Evolutionary conservation across 2,888 invertebrate species (phyloP).

Genomic region (Gerosis bhagava): DNA sequence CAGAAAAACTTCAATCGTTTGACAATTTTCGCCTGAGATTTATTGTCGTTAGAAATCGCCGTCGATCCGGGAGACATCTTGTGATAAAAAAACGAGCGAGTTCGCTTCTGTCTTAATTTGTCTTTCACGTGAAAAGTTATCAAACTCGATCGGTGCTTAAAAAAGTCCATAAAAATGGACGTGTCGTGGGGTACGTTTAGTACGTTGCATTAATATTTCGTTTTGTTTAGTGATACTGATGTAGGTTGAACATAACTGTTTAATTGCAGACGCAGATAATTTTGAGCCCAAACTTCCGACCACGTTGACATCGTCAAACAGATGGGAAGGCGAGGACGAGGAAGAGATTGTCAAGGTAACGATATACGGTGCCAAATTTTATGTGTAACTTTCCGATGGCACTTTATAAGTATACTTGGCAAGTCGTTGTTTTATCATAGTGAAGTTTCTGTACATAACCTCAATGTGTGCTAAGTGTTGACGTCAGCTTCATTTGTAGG

Average conservation of each 20-base stretch:
- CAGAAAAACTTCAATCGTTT: conserved; percentile 76
- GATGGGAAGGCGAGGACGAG: conserved; percentile 95
- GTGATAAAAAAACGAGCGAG: conserved; percentile 72
- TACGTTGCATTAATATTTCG: conserved; percentile 29
- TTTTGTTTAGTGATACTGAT: conserved; percentile 43
- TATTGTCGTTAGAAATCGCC: conserved; percentile 61
- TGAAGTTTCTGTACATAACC: conserved; percentile 55
- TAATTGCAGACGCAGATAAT: conserved; percentile 87
- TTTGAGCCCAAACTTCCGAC: conserved; percentile 86
- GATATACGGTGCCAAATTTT: conserved; percentile 55
- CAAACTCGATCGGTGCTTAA: conserved; percentile 69
- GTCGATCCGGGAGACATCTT: conserved; percentile 81
- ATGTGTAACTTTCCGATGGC: conserved; percentile 23
- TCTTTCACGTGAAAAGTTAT: conserved; percentile 69
- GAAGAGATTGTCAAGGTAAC: conserved; percentile 92
- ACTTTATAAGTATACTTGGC: conserved; percentile 28
- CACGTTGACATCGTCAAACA: conserved; percentile 83
- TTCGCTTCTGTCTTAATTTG: conserved; percentile 67
- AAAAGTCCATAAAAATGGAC: conserved; percentile 80
- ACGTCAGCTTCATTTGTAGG: conserved; percentile 83
- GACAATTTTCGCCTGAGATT: conserved; percentile 73
- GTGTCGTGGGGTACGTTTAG: conserved; percentile 86
- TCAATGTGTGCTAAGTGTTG: conserved; percentile 72
- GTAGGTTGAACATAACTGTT: conserved; percentile 28
- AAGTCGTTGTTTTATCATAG: conserved; percentile 15